phyloP scores from a whole-genome alignment of 2,113 vertebrate genomes.

The Crotalus helleri region DNA sequence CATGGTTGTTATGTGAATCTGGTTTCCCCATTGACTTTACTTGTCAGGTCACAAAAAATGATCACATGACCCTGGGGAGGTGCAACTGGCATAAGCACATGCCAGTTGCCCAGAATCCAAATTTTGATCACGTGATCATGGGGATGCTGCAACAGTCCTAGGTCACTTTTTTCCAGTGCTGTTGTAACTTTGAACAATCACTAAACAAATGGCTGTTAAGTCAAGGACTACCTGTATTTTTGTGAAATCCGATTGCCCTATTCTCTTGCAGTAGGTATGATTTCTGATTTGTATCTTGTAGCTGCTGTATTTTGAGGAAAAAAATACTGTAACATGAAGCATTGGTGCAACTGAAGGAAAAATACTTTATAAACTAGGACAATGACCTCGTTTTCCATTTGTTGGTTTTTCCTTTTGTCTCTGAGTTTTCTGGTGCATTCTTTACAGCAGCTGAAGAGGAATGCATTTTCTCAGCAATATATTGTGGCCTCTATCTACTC shows the following conservation, averaged over 20 bases:
- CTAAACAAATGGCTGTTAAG: neutral
- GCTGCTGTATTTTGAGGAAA: neutral
- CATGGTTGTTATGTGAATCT: neutral
- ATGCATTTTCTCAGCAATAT: neutral
- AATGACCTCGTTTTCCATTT: neutral
- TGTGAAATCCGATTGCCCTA: neutral
- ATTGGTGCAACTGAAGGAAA: no score
- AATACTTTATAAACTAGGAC: neutral
- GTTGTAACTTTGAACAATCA: neutral
- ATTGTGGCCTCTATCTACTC: neutral
- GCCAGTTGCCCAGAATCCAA: neutral
- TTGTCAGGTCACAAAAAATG: neutral
- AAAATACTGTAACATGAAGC: no score
- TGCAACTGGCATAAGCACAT: neutral
- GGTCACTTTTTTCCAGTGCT: neutral
- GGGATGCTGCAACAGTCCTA: neutral
- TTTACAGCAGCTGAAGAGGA: neutral
- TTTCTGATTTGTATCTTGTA: neutral
- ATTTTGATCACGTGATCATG: neutral
- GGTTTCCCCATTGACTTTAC: neutral
- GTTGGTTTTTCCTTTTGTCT: neutral
- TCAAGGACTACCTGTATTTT: neutral
- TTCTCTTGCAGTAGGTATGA: neutral
- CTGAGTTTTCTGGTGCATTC: neutral
- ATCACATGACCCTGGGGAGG: neutral